A percentile compares a stretch with the other conserved stretches of the same genome.
These are phyloP conservation scores for Torymus aiolomorphi DNA, from an alignment of 2,888 invertebrate genomes.

Conservation along the genomic window DNA sequence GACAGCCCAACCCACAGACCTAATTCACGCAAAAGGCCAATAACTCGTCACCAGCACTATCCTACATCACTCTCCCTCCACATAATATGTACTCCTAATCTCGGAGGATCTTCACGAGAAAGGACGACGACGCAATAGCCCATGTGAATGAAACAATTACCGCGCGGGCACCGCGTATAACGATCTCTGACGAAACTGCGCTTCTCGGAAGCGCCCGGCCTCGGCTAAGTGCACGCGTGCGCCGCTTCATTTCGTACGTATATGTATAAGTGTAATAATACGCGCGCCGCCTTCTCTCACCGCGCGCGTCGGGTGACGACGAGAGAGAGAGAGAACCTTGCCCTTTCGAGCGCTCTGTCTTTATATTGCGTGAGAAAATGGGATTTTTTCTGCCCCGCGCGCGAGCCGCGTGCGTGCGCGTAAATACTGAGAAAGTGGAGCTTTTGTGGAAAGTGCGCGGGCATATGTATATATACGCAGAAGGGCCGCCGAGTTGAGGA, in stretches of 20 bases:
- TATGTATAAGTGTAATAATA: neutral
- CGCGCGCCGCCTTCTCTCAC: too few species aligned
- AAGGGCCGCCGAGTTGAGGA: too few species aligned
- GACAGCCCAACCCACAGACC: too few species aligned
- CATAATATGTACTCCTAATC: slow-evolving; percentile 9
- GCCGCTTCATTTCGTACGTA: neutral
- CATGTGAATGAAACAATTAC: slow-evolving; percentile 68
- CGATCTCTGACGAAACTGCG: slow-evolving; percentile 62
- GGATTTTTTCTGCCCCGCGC: neutral
- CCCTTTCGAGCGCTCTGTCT: slow-evolving; percentile 21
- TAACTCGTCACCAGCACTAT: too few species aligned
- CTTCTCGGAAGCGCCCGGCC: slow-evolving; percentile 55
- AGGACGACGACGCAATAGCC: slow-evolving; percentile 50
- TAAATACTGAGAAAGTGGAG: slow-evolving; percentile 17
- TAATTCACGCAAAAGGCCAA: too few species aligned
- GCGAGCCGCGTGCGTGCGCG: neutral
- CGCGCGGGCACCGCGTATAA: slow-evolving; percentile 57
- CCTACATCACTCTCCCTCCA: too few species aligned
- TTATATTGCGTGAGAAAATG: slow-evolving; percentile 48
- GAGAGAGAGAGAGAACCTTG: slow-evolving; percentile 7
- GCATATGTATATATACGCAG: too few species aligned
- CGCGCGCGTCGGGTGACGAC: too few species aligned
- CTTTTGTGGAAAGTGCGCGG: slow-evolving; percentile 25
- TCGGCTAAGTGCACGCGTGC: neutral
- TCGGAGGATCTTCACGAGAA: slow-evolving; percentile 16